Evolutionary conservation across 1,140 invertebrate species (phyloP).

Genomic region (Neodiprion fabricii): DNA sequence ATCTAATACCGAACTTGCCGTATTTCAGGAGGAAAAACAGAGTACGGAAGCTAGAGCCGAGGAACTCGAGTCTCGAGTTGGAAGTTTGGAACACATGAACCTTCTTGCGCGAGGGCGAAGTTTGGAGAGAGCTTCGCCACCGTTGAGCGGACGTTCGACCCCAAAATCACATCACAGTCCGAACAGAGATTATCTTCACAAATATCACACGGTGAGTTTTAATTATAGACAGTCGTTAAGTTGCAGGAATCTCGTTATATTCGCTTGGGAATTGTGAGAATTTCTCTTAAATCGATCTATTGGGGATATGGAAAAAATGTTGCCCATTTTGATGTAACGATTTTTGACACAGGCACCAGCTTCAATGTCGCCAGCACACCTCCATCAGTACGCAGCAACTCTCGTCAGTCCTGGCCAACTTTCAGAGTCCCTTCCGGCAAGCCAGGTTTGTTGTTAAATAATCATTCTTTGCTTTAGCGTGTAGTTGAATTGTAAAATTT

Average conservation of each 20-base stretch:
- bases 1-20: slow-evolving; percentile 46
- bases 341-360: slow-evolving; percentile 75
- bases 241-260: background rate
- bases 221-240: slow-evolving; percentile 19
- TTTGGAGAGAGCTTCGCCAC: slow-evolving; percentile 77
- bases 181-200: slow-evolving; percentile 80
- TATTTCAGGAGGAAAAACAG: slow-evolving; percentile 99
- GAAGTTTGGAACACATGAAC: slow-evolving; percentile 93
- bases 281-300: slow-evolving; percentile 22
- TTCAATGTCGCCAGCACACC: slow-evolving; percentile 86
- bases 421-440: slow-evolving; percentile 79
- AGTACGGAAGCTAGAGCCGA: slow-evolving; percentile 96
- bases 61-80: slow-evolving; percentile 95
- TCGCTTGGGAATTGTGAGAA: slow-evolving; percentile 29
- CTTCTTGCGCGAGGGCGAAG: slow-evolving; percentile 78
- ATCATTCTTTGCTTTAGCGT: slow-evolving; percentile 20
- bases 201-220: slow-evolving; percentile 80
- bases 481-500: slow-evolving; percentile 19
- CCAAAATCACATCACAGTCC: slow-evolving; percentile 80
- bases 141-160: slow-evolving; percentile 80
- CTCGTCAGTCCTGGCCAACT: slow-evolving; percentile 70
- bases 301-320: too few species aligned
- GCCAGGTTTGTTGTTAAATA: slow-evolving; percentile 71
- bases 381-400: slow-evolving; percentile 78
- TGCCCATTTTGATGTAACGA: background rate